Evolutionary conservation across 2,113 vertebrate species (phyloP).

Genomic region (Propithecus coquereli): DNA sequence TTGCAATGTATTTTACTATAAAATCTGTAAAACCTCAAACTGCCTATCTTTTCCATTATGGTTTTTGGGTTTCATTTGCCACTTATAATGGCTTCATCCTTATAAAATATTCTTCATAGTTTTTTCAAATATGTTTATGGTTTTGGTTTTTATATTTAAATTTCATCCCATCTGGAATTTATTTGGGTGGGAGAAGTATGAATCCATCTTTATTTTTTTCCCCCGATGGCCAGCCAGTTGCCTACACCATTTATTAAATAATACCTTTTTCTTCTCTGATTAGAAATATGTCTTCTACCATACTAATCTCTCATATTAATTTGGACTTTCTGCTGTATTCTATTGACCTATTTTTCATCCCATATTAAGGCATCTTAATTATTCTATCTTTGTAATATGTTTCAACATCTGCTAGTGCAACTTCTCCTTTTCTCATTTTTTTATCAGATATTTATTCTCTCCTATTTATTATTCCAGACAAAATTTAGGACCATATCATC

Average conservation of each 20-base stretch:
- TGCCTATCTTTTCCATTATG: constrained; percentile 9
- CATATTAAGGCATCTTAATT: not conserved
- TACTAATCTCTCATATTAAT: not conserved
- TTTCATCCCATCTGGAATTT: constrained; percentile 60
- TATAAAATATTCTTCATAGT: constrained; percentile 45
- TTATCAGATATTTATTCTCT: not conserved
- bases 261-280: not conserved
- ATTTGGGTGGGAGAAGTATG: constrained; percentile 44
- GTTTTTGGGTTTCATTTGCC: constrained; percentile 31
- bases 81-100: constrained; percentile 26
- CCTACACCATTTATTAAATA: not conserved
- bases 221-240: not conserved
- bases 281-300: not conserved
- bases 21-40: constrained; percentile 42
- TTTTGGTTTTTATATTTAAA: constrained; percentile 47
- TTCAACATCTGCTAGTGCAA: not conserved
- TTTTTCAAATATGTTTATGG: constrained; percentile 58
- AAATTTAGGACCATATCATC: not conserved
- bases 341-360: not conserved
- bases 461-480: not conserved
- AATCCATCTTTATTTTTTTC: not conserved
- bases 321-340: not conserved
- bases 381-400: not conserved
- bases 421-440: not conserved
- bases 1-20: not conserved